A percentile compares a stretch with the other conserved stretches of the same genome.
phyloP scores from a whole-genome alignment of 2,888 invertebrate species.

The Eupeodes luniger region DNA sequence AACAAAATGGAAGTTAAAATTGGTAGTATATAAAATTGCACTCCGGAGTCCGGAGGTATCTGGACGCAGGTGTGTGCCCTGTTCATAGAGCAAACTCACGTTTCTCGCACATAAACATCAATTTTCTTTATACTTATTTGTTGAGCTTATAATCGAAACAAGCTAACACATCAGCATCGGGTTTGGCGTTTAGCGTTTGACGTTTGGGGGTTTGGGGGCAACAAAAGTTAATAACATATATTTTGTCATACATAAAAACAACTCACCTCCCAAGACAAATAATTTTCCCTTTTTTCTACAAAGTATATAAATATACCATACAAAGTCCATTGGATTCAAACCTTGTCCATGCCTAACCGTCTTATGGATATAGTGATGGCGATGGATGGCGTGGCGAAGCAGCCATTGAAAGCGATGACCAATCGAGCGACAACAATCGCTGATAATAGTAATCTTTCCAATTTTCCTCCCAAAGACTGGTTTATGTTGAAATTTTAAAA shows the following conservation, averaged over 20 bases:
- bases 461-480: slow-evolving; percentile 58
- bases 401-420: slow-evolving; percentile 16
- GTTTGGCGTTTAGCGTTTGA: neutral
- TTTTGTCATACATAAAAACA: slow-evolving; percentile 47
- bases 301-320: neutral
- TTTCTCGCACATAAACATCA: slow-evolving; percentile 33
- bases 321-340: neutral
- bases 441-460: slow-evolving; percentile 65
- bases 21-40: slow-evolving; percentile 6
- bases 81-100: slow-evolving; percentile 30
- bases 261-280: neutral
- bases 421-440: slow-evolving; percentile 54
- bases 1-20: neutral
- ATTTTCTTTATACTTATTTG: slow-evolving; percentile 38
- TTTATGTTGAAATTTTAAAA: slow-evolving; percentile 57
- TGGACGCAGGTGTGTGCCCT: slow-evolving; percentile 43
- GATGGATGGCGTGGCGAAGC: neutral
- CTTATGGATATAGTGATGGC: neutral
- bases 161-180: slow-evolving; percentile 25
- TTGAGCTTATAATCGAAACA: slow-evolving; percentile 47
- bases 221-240: slow-evolving; percentile 44
- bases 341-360: neutral
- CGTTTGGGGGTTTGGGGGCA: neutral
- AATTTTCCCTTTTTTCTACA: slow-evolving; percentile 57
- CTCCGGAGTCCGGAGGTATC: neutral